Evolutionary conservation across 2,797 vertebrate genomes (phyloP).

Genomic region (Rhinophrynus dorsalis): DNA sequence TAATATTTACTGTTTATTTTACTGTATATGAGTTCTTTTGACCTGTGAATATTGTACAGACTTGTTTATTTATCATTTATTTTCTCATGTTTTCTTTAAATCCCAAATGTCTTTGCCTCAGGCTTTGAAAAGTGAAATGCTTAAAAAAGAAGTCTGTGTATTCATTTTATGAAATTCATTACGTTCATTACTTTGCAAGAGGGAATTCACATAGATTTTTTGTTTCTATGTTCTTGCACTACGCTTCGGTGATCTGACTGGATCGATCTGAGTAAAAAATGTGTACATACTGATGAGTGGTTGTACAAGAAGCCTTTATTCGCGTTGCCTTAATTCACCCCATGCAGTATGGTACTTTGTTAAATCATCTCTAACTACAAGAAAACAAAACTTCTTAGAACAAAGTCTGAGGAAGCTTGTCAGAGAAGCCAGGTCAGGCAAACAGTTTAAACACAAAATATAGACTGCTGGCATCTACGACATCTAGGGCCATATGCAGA

Average conservation of each 20-base stretch:
- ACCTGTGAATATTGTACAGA: slow-evolving; percentile 33
- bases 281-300: slow-evolving; percentile 62
- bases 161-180: slow-evolving; percentile 60
- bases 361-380: slow-evolving; percentile 55
- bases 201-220: slow-evolving; percentile 61
- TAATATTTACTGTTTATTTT: slow-evolving; percentile 15
- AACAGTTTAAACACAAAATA: neutral
- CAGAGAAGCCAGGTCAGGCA: neutral
- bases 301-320: slow-evolving; percentile 67
- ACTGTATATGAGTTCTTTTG: slow-evolving; percentile 13
- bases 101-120: slow-evolving; percentile 37
- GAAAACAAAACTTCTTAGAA: slow-evolving; percentile 59
- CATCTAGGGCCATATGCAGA: no score
- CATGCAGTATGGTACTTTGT: slow-evolving; percentile 55
- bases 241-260: slow-evolving; percentile 60
- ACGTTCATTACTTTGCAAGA: slow-evolving; percentile 48
- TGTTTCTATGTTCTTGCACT: slow-evolving; percentile 59
- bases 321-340: slow-evolving; percentile 68
- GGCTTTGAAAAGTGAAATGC: slow-evolving; percentile 45
- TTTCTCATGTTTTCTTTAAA: slow-evolving; percentile 44
- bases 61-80: slow-evolving; percentile 40
- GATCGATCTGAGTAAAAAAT: slow-evolving; percentile 61
- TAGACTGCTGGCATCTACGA: no score
- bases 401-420: slow-evolving; percentile 30
- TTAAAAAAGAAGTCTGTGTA: slow-evolving; percentile 62